Base-by-base conservation (phyloP, 2,888 invertebrate genomes). In the Synanthedon tipuliformis region DNA sequence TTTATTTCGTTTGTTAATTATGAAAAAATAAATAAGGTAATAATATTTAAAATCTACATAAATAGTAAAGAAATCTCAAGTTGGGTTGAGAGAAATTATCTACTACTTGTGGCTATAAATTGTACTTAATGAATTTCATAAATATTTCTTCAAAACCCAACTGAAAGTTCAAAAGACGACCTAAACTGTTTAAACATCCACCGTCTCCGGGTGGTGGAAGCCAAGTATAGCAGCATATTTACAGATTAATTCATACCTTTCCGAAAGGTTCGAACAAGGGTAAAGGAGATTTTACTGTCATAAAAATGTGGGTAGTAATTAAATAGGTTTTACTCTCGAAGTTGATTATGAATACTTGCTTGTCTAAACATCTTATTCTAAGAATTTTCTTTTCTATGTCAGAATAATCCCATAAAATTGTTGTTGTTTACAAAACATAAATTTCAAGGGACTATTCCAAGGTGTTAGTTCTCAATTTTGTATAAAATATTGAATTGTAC, bases 31-130 rank as follows among this genome's bases (percentile, higher is more conserved):
- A 86, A 85, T 85, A 84, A 68, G 68, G 73, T 69, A 67, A 66
- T 69, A 45, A 45, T 74, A 69, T 67, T 69, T 58, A 56, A 56
- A 73, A 65, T 70, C 75, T 78, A 81, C 81, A 80, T 82, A 83
- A 83, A 81, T 81, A 82, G 75, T 73, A 66, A 64, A 68, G 84
- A 85, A 86, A 78, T 87, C 87, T 87, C 87, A 87, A 87, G 87
- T 87, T 87, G 87, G 83, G 86, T 87, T 87, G 70, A 71, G 79
- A 76, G 78, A 84, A 87, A 84, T 74, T 65, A 61, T 61, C 59
- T 16, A 50, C 12, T 49, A 23, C 49, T 18, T 49, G 16, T 49
- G 49, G 11, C 23, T 18, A 49, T 16, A 49, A 18, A 12, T 40
- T 23, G 15, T 40, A 15, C 12, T 18, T 16, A n/a, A 57, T 45